phyloP scores from a whole-genome alignment of 2,113 vertebrate species.

The Chunga burmeisteri region DNA sequence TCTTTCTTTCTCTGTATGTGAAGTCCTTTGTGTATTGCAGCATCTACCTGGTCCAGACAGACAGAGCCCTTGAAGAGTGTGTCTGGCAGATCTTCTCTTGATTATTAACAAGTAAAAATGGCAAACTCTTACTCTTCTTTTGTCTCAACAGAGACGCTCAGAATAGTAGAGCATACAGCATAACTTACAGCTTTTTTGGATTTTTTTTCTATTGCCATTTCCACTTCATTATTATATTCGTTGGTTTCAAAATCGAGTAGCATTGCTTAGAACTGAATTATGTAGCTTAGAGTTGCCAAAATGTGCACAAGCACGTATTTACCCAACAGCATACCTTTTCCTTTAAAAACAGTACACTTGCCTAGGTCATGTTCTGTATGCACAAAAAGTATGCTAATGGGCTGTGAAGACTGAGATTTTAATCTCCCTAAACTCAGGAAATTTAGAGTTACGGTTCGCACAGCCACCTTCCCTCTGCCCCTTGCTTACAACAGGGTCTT shows the following conservation, averaged over 20 bases:
- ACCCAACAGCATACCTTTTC: constrained; percentile 30
- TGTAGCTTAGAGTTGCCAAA: constrained; percentile 50
- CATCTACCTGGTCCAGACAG: constrained; percentile 78
- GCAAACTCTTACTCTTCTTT: constrained; percentile 70
- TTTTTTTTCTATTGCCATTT: constrained; percentile 5
- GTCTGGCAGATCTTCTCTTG: constrained; percentile 76
- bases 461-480: neutral
- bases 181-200: constrained; percentile 58
- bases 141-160: constrained; percentile 65
- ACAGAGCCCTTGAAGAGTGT: constrained; percentile 71
- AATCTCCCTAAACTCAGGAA: neutral
- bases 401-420: neutral
- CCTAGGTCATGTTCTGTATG: neutral
- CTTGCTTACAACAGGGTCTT: neutral
- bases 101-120: constrained; percentile 73
- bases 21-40: constrained; percentile 76
- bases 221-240: constrained; percentile 31
- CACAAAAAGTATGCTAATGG: neutral
- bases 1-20: constrained; percentile 67
- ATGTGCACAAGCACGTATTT: constrained; percentile 53
- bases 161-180: constrained; percentile 45
- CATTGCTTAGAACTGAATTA: constrained; percentile 62
- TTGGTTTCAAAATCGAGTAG: constrained; percentile 60
- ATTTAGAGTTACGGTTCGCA: neutral
- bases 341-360: constrained; percentile 53